Base-by-base conservation (phyloP, 2,797 vertebrate genomes). In the Lithobates sylvaticus region DNA sequence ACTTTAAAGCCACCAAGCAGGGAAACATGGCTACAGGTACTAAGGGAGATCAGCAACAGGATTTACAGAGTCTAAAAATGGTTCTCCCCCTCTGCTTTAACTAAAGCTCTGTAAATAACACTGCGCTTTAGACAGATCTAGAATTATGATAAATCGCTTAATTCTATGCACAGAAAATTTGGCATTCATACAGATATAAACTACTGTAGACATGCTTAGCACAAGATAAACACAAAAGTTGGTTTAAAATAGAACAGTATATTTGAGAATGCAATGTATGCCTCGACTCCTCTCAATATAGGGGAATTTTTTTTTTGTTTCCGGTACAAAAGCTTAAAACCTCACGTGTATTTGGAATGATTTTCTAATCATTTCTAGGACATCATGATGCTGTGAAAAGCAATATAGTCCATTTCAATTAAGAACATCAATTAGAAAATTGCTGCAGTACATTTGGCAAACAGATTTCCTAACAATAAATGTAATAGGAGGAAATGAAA, bases 381-480 rank as follows among this genome's bases (percentile, higher is more conserved):
- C 74, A 65, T 74, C 34, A 44, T 42, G 54, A 67, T 29, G 29
- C 54, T 64, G 70, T 4, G 5, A 75, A 75, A 42, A 75, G 36
- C 36, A 75, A n/a, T 42, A 26, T 78, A 65, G 23, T 39, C 61
- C 50, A 89, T 81, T 85, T 10, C 86, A 89, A 86, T 71, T 87
- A 7, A 3, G 18, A 76, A 78, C 84, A 83, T 73, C 88, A 91
- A 16, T 71, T 65, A 68, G 76, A 88, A 18, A 87, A n/a, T 54
- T 58, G 34, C 84, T 78, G 78, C 3, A 77, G 83, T 50, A 16
- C 78, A 76, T 68, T 47, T 84, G 61, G 18, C 67, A 34, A 81
- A 50, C 39, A 74, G 42, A 27, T 74, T 47, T 69, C 16, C 26
- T 21, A 23, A 76, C 58, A 68, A 65, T 67, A 76, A 44, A 74